These are phyloP conservation scores for Tangara arthus DNA, from an alignment of 2,797 vertebrate species.

Conservation along the genomic window DNA sequence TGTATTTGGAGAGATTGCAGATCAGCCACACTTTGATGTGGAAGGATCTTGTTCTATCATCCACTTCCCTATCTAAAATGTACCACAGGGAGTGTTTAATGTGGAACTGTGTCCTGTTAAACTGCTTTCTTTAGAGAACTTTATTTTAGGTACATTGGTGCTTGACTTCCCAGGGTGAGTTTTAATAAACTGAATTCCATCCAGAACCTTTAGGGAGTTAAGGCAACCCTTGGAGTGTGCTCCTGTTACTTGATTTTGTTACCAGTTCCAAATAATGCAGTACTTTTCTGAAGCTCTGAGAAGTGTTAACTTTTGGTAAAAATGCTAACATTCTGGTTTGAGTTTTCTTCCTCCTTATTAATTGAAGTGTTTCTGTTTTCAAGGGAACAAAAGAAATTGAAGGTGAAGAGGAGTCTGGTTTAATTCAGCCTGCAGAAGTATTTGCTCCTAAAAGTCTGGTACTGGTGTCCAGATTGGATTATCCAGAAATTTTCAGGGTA, in stretches of 20 bases:
- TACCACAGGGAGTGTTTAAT: not conserved
- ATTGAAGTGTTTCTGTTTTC: conserved; percentile 66
- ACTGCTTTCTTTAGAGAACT: not conserved
- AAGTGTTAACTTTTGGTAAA: not conserved
- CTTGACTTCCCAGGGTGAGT: not conserved
- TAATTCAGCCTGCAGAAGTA: conserved; percentile 95
- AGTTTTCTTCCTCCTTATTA: conserved; percentile 14
- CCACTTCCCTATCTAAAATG: not conserved
- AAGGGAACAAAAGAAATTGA: conserved; percentile 87
- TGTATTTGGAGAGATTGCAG: not conserved
- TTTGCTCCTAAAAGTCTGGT: conserved; percentile 99
- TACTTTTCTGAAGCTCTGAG: not conserved
- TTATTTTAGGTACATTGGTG: not conserved
- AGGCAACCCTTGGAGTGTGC: not conserved
- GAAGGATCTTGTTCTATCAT: not conserved
- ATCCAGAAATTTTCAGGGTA: conserved; percentile 98
- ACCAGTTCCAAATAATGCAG: not conserved
- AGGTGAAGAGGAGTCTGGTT: conserved; percentile 87
- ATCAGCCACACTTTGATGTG: not conserved
- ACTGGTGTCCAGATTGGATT: conserved; percentile 94
- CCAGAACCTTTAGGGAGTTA: not conserved
- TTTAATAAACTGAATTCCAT: not conserved
- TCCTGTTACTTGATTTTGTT: not conserved
- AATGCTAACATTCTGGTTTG: not conserved
- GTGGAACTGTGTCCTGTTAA: not conserved